Evolutionary conservation across 2,113 vertebrate species (phyloP), one percentile per base, ranked within the genome.

Genomic region (Tringa solitaria): DNA sequence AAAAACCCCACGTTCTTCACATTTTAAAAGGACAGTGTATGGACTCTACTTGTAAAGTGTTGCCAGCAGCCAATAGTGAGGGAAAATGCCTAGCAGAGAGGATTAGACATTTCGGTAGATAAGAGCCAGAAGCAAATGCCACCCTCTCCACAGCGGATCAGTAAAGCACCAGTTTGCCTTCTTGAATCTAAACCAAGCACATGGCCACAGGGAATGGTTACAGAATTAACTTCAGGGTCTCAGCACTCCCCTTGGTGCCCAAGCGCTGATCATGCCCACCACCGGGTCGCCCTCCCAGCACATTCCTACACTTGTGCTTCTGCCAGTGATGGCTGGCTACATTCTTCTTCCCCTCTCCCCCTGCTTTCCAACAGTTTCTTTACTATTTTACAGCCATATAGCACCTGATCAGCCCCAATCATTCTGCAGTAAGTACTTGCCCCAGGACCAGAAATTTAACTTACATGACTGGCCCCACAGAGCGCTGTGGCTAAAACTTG

Each of bases 1-100:
- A 82, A 82, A 69, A 9, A 0, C 0, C 3, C 3, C 8, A 6
- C 1, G 0, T 27, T 57, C 12, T 80, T 65, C 45, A 63, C 27
- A 35, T 72, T 94, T 83, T 73, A 57, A 72, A 96, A 87, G 28
- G 51, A 48, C 32, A 72, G 20, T 1, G 2, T 20, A 28, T n/a
- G 39, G 73, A 82, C 43, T 84, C 41, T n/a, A n/a, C n/a, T 18
- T 10, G 41, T 33, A 32, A 67, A 82, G 27, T 19, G 17, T 10
- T 69, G 37, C 75, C 64, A 90, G 37, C 22, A 54, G 33, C n/a
- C 79, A 90, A 17, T 4, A 74, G 59, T 3, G 6, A 85, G 8
- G 12, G 12, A 41, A 81, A 74, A 83, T 10, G 12, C 26, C 59
- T 57, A 41, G 35, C 50, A 86, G 59, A 79, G 18, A 85, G 48